Conservation (phyloP, 2,797 vertebrate species). For the Sphenodon punctatus region DNA sequence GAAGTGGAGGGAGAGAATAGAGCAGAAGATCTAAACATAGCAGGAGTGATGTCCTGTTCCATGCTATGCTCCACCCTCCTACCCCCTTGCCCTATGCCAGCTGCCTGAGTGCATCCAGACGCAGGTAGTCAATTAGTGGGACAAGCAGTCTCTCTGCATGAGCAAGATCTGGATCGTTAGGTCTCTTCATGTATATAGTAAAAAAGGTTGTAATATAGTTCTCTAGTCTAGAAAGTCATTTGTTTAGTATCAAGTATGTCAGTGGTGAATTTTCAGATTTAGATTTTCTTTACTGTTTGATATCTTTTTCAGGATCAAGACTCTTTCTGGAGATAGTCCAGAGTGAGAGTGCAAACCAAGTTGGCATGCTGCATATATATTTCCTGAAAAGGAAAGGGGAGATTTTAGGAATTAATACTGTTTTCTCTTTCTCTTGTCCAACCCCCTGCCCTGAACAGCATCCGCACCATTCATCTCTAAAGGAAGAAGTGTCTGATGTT, state of each 20-base stretch:
- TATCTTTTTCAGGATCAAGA: background rate
- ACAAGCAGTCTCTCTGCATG: too few relatives aligned
- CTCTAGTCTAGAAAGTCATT: too few relatives aligned
- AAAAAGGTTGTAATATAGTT: too few relatives aligned
- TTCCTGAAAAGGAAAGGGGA: conserved; percentile 43
- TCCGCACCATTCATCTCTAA: conserved; percentile 81
- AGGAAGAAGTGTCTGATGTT: conserved; percentile 84
- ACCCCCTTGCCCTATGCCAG: too few relatives aligned
- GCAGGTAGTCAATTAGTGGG: too few relatives aligned
- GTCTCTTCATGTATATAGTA: too few relatives aligned
- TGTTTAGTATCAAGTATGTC: background rate
- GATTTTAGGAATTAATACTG: conserved; percentile 55
- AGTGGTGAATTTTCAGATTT: accelerated
- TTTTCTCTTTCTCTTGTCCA: conserved; percentile 46
- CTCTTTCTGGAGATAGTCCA: background rate
- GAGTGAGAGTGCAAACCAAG: background rate
- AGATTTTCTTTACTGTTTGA: background rate
- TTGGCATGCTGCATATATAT: conserved; percentile 25
- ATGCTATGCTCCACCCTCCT: too few relatives aligned
- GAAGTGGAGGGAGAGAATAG: too few relatives aligned
- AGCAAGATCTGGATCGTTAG: too few relatives aligned
- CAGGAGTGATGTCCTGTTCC: too few relatives aligned
- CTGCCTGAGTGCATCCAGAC: too few relatives aligned
- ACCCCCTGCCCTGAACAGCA: conserved; percentile 70
- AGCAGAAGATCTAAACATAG: too few relatives aligned